Base-by-base conservation (phyloP, 2,888 invertebrate species). In the Diplazon laetatorius region DNA sequence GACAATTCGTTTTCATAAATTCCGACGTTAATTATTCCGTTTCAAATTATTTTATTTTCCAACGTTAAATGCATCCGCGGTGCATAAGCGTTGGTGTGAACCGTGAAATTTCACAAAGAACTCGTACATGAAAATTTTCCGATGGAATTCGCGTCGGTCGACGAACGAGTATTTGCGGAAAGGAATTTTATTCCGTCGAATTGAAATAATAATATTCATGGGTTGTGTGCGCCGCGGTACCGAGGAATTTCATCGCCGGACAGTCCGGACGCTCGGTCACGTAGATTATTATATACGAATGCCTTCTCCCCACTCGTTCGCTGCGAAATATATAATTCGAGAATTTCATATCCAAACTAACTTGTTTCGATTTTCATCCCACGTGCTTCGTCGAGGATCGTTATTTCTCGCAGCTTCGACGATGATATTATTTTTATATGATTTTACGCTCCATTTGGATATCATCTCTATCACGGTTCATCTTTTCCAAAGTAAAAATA, bases 201-300 rank as follows among this genome's bases (percentile, higher is more conserved):
- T 52, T 25, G 59, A 69, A 46, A 66, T 65, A 55, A 60, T 62
- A 59, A 73, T 76, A 76, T 76, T 39, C 73, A 20, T 55, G 39
- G 48, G 25, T 14, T 9, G 37, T 37, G 18, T 6, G 37, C 22
- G 14, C 5, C 18, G 22, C 59, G 59, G n/a, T 37, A 42, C 59
- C n/a, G 44, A 22, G 66, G 62, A 48, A 72, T 68, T 72, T 65
- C 70, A 50, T 44, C 48, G 75, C 10, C 20, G 10, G 63, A 16
- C 30, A 35, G 25, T 39, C 10, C 18, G 20, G 48, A 48, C 46
- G 6, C 18, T 69, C 20, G 14, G 52, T 55, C 25, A 37, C 48
- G 46, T 37, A 22, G 37, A 35, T 75, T 57, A 20, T 37, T 57
- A 20, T 37, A 59, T 37, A 55, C 52, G 68, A 73, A 65, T 73